These are phyloP conservation scores for Camponotus pennsylvanicus DNA, from an alignment of 1,140 invertebrate species.

Conservation along the genomic window DNA sequence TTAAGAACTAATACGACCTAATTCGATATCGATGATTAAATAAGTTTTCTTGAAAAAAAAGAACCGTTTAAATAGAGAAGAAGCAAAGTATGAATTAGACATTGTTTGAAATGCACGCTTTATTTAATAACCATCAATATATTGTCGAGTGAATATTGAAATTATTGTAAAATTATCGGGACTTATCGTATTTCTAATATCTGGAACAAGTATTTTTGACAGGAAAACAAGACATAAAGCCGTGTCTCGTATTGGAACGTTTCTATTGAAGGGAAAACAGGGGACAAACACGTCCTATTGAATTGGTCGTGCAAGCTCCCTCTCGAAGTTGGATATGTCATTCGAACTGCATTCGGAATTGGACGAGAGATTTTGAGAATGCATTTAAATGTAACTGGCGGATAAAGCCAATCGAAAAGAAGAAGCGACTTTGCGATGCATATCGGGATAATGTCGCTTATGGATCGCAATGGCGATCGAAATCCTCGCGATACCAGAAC, in stretches of 20 bases:
- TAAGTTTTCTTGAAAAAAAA: not conserved
- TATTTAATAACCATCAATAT: not conserved
- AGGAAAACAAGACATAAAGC: not conserved
- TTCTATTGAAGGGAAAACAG: conserved; percentile 16
- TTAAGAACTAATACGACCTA: conserved; percentile 29
- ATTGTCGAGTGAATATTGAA: conserved; percentile 23
- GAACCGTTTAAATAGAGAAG: no score
- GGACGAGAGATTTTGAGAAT: conserved; percentile 18
- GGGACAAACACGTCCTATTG: conserved; percentile 10
- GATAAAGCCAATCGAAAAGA: conserved; percentile 29
- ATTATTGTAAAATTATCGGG: conserved; percentile 9
- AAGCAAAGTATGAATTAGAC: not conserved
- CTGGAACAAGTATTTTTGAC: not conserved
- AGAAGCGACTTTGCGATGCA: not conserved
- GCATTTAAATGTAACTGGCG: conserved; percentile 29
- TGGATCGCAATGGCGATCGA: not conserved
- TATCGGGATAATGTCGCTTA: not conserved
- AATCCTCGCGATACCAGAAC: conserved; percentile 20
- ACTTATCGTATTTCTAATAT: conserved; percentile 27
- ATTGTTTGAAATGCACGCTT: not conserved
- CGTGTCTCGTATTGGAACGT: conserved; percentile 18
- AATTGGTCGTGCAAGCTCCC: conserved; percentile 28
- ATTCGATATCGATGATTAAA: conserved; percentile 30
- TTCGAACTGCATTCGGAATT: conserved; percentile 26
- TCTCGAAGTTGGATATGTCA: conserved; percentile 37